A percentile compares a stretch with the other conserved stretches of the same genome.
phyloP scores from a whole-genome alignment of 2,888 invertebrate genomes.

The Carterocephalus palaemon region DNA sequence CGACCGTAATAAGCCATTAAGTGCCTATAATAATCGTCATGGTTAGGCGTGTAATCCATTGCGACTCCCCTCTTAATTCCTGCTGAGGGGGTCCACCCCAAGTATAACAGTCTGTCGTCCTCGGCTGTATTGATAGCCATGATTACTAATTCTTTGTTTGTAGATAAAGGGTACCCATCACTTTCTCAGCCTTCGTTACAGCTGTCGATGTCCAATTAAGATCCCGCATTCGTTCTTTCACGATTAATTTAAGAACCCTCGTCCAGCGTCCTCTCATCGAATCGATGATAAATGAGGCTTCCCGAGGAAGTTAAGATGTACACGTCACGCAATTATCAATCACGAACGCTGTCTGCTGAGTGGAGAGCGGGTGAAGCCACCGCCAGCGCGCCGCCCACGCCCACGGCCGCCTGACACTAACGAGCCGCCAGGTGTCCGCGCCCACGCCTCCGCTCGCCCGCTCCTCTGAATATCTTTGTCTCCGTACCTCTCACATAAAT shows the following conservation, averaged over 20 bases:
- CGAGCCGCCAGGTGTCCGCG: slow-evolving; percentile 75
- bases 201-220: slow-evolving; percentile 60
- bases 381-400: slow-evolving; percentile 28
- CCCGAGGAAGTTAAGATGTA: not conserved
- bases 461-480: slow-evolving; percentile 72
- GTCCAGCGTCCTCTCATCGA: slow-evolving; percentile 4
- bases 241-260: slow-evolving; percentile 54
- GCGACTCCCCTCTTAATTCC: slow-evolving; percentile 47
- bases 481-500: slow-evolving; percentile 69
- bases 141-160: slow-evolving; percentile 34
- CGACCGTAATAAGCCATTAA: slow-evolving; percentile 63
- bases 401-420: slow-evolving; percentile 60
- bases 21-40: slow-evolving; percentile 56
- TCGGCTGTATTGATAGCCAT: slow-evolving; percentile 12
- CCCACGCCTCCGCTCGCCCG: slow-evolving; percentile 71
- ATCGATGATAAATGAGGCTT: slow-evolving; percentile 6
- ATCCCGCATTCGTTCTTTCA: slow-evolving; percentile 61
- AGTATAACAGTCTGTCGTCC: slow-evolving; percentile 31
- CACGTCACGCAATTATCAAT: slow-evolving; percentile 10
- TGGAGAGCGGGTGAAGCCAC: slow-evolving; percentile 21
- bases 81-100: slow-evolving; percentile 50
- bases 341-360: not conserved
- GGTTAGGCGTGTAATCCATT: slow-evolving; percentile 64
- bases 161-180: slow-evolving; percentile 36
- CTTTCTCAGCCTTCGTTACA: slow-evolving; percentile 39